Evolutionary conservation across 2,888 invertebrate genomes (phyloP), one percentile per base, ranked within the genome.

Genomic region (Pemphredon lugubris): DNA sequence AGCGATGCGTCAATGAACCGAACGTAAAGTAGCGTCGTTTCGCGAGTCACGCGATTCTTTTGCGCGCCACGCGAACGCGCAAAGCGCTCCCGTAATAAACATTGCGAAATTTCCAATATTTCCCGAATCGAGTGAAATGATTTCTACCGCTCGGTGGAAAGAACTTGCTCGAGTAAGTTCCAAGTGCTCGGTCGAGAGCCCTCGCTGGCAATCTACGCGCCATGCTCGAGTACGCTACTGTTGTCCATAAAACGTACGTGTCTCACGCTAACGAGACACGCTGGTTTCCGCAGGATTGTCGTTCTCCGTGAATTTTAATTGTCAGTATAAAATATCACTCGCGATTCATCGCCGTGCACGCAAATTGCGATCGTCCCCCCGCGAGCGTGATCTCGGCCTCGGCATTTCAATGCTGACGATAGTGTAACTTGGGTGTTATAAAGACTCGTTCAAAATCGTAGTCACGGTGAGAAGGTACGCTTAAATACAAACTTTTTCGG

Each of bases 271-370:
- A 77, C 65, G 54, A 65, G 61, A 18, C 51, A 30, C 50, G 54
- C 45, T 37, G 48, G 55, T 48, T 63, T 70, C 32, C 60, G 37
- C 39, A 42, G 47, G 47, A 58, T 59, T 69, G 61, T 70, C 66
- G n/a, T n/a, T n/a, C 34, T 51, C 61, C 60, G 45, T 53, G 59
- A 48, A 57, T 72, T 76, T 82, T 77, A 77, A 81, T 82, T 79
- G 67, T 70, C 58, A 37, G 32, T 16, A 18, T 11, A 32, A n/a
- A 59, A 51, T 65, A 50, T 60, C 42, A 55, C 66, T 61, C 63
- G 37, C 47, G 23, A 23, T 39, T 53, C 40, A 32, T 68, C 59
- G 16, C 26, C 37, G 51, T 51, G 26, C 11, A 26, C 42, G 23
- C 6, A 26, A 32, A 32, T 47, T 37, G 20, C 51, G 53, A 59